Base-by-base conservation (phyloP, 2,113 vertebrate genomes). In the Orientallactaga bullata region DNA sequence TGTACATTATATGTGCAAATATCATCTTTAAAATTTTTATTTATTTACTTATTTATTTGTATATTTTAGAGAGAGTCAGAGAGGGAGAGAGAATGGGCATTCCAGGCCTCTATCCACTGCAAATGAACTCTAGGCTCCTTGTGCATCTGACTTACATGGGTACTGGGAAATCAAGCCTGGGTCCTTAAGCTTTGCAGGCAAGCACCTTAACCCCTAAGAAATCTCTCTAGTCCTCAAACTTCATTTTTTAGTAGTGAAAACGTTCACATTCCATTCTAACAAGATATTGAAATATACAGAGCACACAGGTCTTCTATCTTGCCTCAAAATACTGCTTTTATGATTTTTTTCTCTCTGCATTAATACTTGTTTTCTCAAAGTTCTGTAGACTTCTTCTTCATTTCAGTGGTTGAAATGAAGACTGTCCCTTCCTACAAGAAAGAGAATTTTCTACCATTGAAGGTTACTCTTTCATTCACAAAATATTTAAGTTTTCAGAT, bases 331-430 rank as follows among this genome's bases (percentile, higher is more conserved):
- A n/a, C n/a, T n/a, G n/a, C n/a, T n/a, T 65, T 13, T 8, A 15
- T 81, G 66, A 9, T 5, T 9, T 4, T 15, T 73, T 73, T 17
- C 51, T 26, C 15, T 61, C 51, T 78, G 21, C 71, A 9, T 79
- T 61, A 81, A 61, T 42, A 66, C 4, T 51, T 71, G 32, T 8
- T 30, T 35, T 85, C 66, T 85, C 12, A 86, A 87, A 23, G 16
- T 86, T 81, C 55, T 80, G 24, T 23, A 82, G 15, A 85, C 58
- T 42, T 77, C 12, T 84, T 91, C n/a, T 88, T 84, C 28, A 71
- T 37, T 82, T 23, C 7, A 30, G 5, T 47, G 18, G 17, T 60
- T 69, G 51, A 30, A 69, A 51, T 76, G 28, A 55, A 81, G 35
- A 1, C 5, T 30, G 1, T 30, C 24, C 26, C 18, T 81, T 51